These are phyloP conservation scores for Clarias laeviceps DNA, from an alignment of 2,797 vertebrate genomes.

Conservation along the genomic window DNA sequence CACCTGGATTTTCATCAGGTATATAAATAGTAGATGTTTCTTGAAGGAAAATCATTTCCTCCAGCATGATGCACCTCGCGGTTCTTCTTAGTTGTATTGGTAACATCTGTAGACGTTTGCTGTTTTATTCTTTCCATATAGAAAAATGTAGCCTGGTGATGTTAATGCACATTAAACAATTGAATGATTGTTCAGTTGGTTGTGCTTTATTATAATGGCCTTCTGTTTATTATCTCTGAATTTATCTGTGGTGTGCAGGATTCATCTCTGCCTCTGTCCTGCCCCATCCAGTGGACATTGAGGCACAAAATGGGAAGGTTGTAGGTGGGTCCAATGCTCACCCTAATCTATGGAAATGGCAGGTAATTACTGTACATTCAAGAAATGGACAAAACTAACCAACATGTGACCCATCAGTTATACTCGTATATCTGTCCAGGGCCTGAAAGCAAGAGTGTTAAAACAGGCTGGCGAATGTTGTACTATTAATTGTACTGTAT, in stretches of 20 bases:
- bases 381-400: neutral
- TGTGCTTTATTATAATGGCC: neutral
- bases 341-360: slow-evolving; percentile 67
- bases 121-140: neutral
- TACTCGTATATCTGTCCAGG: neutral
- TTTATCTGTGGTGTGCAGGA: slow-evolving; percentile 1
- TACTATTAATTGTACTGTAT: neutral
- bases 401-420: neutral
- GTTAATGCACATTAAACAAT: neutral
- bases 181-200: neutral
- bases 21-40: slow-evolving; percentile 60
- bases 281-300: slow-evolving; percentile 10
- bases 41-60: neutral
- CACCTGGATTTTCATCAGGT: neutral
- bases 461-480: neutral
- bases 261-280: slow-evolving; percentile 18
- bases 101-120: slow-evolving; percentile 43
- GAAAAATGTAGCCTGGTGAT: neutral
- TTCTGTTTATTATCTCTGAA: neutral
- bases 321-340: slow-evolving; percentile 30
- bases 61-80: slow-evolving; percentile 64
- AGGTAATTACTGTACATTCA: slow-evolving; percentile 57
- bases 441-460: neutral
- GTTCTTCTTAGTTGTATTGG: slow-evolving; percentile 65
- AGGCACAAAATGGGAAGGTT: slow-evolving; percentile 12